phyloP scores from a whole-genome alignment of 2,113 vertebrate genomes.

The Xerus inauris region DNA sequence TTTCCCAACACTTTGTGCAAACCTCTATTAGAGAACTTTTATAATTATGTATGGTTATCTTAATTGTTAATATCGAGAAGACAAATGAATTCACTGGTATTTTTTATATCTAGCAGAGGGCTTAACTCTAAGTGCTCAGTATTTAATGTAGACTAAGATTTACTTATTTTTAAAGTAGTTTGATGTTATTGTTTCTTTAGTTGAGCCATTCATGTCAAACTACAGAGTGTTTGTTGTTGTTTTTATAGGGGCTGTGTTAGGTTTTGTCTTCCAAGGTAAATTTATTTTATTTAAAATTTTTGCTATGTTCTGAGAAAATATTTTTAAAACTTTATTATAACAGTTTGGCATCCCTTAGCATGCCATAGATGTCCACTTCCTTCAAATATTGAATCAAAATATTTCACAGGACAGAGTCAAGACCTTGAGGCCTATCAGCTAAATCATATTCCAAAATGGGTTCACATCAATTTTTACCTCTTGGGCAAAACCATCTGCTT shows the following conservation, averaged over 20 bases:
- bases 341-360: neutral
- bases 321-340: neutral
- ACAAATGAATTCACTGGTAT: neutral
- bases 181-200: neutral
- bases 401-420: neutral
- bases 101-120: neutral
- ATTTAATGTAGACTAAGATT: neutral
- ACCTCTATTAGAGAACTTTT: neutral
- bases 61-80: neutral
- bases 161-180: slow-evolving; percentile 2
- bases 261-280: neutral
- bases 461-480: neutral
- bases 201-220: neutral
- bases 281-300: neutral
- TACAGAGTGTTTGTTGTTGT: neutral
- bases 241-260: neutral
- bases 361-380: neutral
- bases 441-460: neutral
- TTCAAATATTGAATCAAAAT: slow-evolving; percentile 22
- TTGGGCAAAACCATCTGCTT: neutral
- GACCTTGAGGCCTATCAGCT: neutral
- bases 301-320: neutral
- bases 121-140: neutral
- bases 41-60: neutral
- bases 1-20: neutral